phyloP scores from a whole-genome alignment of 1,140 invertebrate genomes.

The Drosophila virilis region DNA sequence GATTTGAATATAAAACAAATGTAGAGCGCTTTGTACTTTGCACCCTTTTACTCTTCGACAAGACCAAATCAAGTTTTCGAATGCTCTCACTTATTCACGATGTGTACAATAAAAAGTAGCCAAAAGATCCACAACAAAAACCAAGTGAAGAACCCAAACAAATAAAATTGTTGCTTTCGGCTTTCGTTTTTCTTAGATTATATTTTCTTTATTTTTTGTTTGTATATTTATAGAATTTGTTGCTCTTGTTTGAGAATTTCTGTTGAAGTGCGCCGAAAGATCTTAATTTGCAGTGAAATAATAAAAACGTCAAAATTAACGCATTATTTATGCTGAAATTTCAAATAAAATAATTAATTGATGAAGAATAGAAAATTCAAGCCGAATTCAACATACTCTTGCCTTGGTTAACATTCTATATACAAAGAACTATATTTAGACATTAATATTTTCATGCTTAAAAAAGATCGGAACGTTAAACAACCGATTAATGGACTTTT shows the following conservation, averaged over 20 bases:
- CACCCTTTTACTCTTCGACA: constrained; percentile 13
- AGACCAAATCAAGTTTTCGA: constrained; percentile 14
- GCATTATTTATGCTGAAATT: background rate
- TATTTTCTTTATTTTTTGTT: background rate
- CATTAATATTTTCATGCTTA: too few species aligned
- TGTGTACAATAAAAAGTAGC: constrained; percentile 6
- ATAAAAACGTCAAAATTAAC: constrained; percentile 5
- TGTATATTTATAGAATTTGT: constrained; percentile 32
- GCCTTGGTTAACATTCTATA: too few species aligned
- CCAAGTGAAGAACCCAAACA: constrained; percentile 4
- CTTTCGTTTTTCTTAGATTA: constrained; percentile 24
- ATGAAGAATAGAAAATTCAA: background rate
- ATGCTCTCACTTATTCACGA: constrained; percentile 10
- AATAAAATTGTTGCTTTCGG: constrained; percentile 11
- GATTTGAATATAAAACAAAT: background rate
- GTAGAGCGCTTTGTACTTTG: constrained; percentile 27
- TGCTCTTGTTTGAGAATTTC: constrained; percentile 10
- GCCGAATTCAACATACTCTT: background rate
- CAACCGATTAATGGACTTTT: too few species aligned
- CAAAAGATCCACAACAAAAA: constrained; percentile 7
- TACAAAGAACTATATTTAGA: too few species aligned
- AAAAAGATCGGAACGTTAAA: too few species aligned
- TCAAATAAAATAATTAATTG: background rate
- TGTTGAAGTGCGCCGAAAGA: constrained; percentile 16
- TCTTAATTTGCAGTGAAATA: constrained; percentile 5